Evolutionary conservation across 2,888 invertebrate species (phyloP), one percentile per base, ranked within the genome.

Genomic region (Epistrophella euchroma): DNA sequence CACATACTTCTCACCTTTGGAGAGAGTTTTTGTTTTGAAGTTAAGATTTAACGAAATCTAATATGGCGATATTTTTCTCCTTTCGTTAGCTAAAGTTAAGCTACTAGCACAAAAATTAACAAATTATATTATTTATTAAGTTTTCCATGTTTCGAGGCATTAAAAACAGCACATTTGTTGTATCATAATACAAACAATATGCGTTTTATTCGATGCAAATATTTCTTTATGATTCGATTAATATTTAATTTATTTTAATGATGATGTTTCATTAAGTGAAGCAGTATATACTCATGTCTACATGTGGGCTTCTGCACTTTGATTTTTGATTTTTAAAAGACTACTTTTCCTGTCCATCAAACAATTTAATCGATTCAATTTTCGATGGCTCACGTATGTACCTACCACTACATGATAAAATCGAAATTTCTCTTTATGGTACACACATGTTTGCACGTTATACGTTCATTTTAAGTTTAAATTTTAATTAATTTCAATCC

Each of bases 351-450:
- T 28, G 11, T 10, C 17, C 28, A 45, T 11, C 19, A 64, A 28
- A 64, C 62, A 45, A 28, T 28, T 4, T 64, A 45, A 43, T 64
- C 62, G 62, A 45, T 64, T 64, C 28, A 64, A 43, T 45, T 64
- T 64, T n/a, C 5, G 62, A 62, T 62, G 11, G 43, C 25, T 22
- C 7, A 60, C 58, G 35, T 37, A 58, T n/a, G n/a, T n/a, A n/a
- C n/a, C 19, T 9, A 11, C 1, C 15, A 17, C 3, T 25, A 17
- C 56, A 22, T 62, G 6, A 19, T 37, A 40, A 19, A 2, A 40
- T 22, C 19, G 17, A 17, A 45, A 11, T 9, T 28, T 15, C 9
- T 11, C 15, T 15, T 25, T 13, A 32, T 32, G 9, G 11, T 11
- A 47, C 10, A 19, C 2, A 50, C 9, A 32, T 9, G 6, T 28